Evolutionary conservation across 2,797 vertebrate genomes (phyloP).

Genomic region (Sitta carolinensis): DNA sequence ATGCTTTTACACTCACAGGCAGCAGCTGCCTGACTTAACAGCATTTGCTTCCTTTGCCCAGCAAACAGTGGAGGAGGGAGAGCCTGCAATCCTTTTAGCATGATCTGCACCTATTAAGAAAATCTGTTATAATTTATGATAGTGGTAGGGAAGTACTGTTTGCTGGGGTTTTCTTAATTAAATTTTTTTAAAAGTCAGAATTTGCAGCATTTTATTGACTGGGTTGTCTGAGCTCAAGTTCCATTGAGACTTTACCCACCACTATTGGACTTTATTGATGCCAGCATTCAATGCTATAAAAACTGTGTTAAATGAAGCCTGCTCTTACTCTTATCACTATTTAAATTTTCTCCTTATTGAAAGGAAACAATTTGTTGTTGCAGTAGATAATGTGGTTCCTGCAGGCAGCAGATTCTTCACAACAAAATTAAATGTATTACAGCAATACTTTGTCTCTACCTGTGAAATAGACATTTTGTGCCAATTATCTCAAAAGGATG

Average conservation of each 20-base stretch:
- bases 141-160: background rate
- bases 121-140: background rate
- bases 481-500: background rate
- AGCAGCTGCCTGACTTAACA: background rate
- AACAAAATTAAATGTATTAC: background rate
- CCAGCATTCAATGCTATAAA: background rate
- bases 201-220: background rate
- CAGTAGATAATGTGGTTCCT: background rate
- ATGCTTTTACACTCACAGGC: background rate
- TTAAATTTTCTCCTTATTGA: background rate
- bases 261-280: background rate
- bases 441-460: background rate
- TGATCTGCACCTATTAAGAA: background rate
- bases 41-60: background rate
- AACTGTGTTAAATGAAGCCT: background rate
- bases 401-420: background rate
- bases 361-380: background rate
- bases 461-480: background rate
- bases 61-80: background rate
- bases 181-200: background rate
- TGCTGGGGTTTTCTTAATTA: background rate
- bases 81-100: background rate
- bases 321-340: background rate
- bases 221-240: background rate
- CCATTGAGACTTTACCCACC: background rate